Base-by-base conservation (phyloP, 2,888 invertebrate genomes). In the Callimorpha dominula region DNA sequence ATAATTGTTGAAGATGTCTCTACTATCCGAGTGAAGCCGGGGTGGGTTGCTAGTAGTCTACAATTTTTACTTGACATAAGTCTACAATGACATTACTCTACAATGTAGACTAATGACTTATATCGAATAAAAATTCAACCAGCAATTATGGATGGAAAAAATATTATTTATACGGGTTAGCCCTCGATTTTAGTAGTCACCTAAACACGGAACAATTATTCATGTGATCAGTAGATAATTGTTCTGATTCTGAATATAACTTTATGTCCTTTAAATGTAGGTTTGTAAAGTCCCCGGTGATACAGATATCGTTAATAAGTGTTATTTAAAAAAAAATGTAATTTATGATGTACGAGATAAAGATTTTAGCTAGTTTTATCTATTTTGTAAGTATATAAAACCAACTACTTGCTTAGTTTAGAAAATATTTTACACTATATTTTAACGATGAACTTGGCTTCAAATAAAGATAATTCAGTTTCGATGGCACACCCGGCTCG, bases 401-500 rank as follows among this genome's bases (percentile, higher is more conserved):
- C 17, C 15, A 40, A 15, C 15, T 42, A 60, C 20, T 20, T 9
- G 6, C 62, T 46, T 7, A 31, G 46, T 49, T 4, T 20, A 54
- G 0, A 46, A 31, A 69, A 49, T 60, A 49, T 46, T 31, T 46
- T 15, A 66, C 43, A 71, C 46, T 50, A 50, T 67, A 81, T 81
- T 80, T 80, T 75, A 73, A 72, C 63, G 70, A 69, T 65, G 20
- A 50, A 62, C 69, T 73, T 73, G 42, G 49, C 69, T 72, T 75
- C 52, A 77, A 75, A 57, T 70, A 60, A 72, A 71, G 67, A 69
- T 72, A 78, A 81, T 76, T 68, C 74, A 43, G 70, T 50, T 81
- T 71, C 65, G 54, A 71, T 71, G 54, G 71, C 60, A 69, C 31
- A 73, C 71, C 74, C 70, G 70, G 70, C 46, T 42, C 62, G 62